Evolutionary conservation across 1,140 invertebrate genomes (phyloP), one percentile per base, ranked within the genome.

Genomic region (Rhynchophorus ferrugineus): DNA sequence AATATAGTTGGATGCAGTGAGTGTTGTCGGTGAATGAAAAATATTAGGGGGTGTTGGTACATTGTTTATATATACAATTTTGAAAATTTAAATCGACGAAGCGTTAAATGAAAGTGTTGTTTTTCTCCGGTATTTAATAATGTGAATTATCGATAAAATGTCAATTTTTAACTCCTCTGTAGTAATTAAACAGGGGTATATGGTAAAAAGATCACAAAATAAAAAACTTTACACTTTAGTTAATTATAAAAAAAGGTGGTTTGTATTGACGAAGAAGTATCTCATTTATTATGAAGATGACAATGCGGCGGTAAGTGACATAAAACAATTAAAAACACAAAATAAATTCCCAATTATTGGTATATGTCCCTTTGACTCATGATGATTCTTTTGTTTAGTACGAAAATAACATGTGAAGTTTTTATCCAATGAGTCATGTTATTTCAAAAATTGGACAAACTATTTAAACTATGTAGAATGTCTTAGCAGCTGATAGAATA

Each of bases 201-300:
- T 91, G 87, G 77, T 87, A 35, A 91, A 91, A 71, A 75, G 87
- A 44, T 90, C 88, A 2, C 87, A 89, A 67, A 91, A 89, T 69
- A 90, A 89, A 69, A 89, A 89, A 67, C 76, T 84, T 37, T 90
- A 89, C 65, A 87, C 85, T 14, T 81, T 84, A 5, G 80, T 89
- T 29, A 91, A 91, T 68, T 91, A 86, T 67, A 89, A 88, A 67
- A 83, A 84, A 69, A 78, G 89, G 17, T 91, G 84, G 85, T 87
- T 91, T 69, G 80, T 87, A 38, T 70, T 91, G 19, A 89, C 85
- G 1, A 79, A 75, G 57, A 78, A 77, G 43, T 75, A 77, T 49
- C 77, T 91, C 14, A 80, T 83, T 41, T 91, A 91, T 69, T 90
- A 87, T 69, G 88, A 91, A 67, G 78, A 80, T 42, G 77, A 74